phyloP scores from a whole-genome alignment of 2,797 vertebrate species.

The Chaetophractus vellerosus region DNA sequence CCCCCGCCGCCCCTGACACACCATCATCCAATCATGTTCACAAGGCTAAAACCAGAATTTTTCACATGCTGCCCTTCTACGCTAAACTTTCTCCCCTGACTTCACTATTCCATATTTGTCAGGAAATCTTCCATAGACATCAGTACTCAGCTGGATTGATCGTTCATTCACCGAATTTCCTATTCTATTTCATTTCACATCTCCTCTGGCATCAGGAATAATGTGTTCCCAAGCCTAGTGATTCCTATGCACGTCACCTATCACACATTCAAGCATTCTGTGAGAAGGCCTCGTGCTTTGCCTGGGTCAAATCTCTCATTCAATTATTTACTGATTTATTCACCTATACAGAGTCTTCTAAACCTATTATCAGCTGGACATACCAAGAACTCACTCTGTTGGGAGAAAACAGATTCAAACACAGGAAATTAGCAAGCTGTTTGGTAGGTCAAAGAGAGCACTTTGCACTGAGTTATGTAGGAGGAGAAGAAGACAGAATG shows the following conservation, averaged over 20 bases:
- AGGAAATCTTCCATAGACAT: neutral
- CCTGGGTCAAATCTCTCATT: neutral
- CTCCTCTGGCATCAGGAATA: neutral
- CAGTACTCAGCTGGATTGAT: neutral
- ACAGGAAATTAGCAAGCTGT: neutral
- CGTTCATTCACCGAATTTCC: neutral
- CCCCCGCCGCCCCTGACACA: neutral
- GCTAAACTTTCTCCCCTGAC: neutral
- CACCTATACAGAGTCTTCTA: neutral
- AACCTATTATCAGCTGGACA: neutral
- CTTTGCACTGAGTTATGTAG: neutral
- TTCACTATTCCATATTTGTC: neutral
- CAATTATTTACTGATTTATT: neutral
- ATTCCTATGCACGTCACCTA: neutral
- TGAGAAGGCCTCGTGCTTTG: neutral
- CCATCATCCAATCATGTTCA: neutral
- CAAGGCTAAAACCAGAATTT: neutral
- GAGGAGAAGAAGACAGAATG: neutral
- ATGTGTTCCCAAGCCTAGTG: neutral
- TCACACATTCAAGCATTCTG: neutral
- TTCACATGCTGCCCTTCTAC: neutral
- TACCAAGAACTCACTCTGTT: neutral
- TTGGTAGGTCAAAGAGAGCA: neutral
- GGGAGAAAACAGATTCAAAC: neutral
- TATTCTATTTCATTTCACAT: neutral